Evolutionary conservation across 2,113 vertebrate species (phyloP), one percentile per base, ranked within the genome.

Genomic region (Rhizomys pruinosus): DNA sequence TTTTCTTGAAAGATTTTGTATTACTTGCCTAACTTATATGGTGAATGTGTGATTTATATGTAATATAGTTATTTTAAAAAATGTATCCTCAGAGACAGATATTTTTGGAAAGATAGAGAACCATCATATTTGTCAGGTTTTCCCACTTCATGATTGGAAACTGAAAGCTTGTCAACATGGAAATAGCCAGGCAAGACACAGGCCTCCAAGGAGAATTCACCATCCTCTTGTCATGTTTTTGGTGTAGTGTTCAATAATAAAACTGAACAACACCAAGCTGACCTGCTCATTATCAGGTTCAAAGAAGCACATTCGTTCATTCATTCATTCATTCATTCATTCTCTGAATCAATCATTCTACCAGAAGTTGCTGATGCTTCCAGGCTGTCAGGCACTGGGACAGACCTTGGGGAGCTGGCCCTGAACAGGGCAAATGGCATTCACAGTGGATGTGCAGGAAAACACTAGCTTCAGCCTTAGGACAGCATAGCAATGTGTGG

Each of bases 381-480:
- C 2, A 1, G 39, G 32, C 0, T 44, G 22, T 16, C 9, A 34
- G n/a, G 63, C 0, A 3, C 6, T 32, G n/a, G 1, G 0, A 5
- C 29, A 77, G 37, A 86, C 19, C 4, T 34, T n/a, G 52, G 16
- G 12, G 55, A 63, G 13, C 34, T 10, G 47, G 42, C 61, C 29
- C 17, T 39, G 37, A 80, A 61, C 1, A 81, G n/a, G 73, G 68
- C 2, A 87, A 78, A 73, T 27, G 42, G 17, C 77, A 25, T 74
- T 39, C 55, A n/a, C 5, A 44, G 57, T 29, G 61, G 23, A 73
- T 84, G 52, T 91, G 12, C 29, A 23, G 13, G 42, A 25, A 32
- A 59, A 55, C 9, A 16, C 20, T 23, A 6, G 25, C 25, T 91
- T 89, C 5, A 42, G 8, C 42, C 42, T 63, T 52, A 64, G n/a